Conservation (phyloP, 2,888 invertebrate genomes). For the Gryllus longicercus region DNA sequence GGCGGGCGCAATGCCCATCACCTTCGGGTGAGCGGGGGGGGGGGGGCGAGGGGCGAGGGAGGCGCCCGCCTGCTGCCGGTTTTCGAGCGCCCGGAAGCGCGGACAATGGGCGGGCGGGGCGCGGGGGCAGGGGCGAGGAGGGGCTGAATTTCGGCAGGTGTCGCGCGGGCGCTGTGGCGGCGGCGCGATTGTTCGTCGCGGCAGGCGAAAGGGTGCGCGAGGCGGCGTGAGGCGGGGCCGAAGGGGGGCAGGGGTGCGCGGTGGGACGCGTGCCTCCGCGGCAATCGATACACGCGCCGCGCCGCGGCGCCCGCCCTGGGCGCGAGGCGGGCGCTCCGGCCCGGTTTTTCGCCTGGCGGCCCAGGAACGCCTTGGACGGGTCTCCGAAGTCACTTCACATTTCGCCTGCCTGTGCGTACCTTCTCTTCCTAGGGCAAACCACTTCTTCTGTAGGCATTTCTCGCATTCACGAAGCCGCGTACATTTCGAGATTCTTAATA, state of each 20-base stretch:
- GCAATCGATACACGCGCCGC: slow-evolving; percentile 17
- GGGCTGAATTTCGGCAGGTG: background rate
- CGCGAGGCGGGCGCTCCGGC: background rate
- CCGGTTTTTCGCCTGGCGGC: background rate
- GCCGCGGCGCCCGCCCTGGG: background rate
- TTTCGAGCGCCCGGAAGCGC: slow-evolving; percentile 9
- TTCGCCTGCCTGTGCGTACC: no score
- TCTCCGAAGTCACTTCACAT: no score
- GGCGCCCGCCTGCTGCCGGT: background rate
- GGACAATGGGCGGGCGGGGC: background rate
- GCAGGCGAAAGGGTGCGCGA: background rate
- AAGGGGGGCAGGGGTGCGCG: background rate
- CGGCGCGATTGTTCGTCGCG: background rate
- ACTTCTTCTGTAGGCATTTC: no score
- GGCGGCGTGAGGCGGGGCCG: background rate
- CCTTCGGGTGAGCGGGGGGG: background rate
- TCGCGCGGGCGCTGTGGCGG: background rate
- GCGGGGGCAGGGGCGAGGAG: background rate
- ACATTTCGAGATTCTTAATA: no score
- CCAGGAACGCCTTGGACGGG: background rate
- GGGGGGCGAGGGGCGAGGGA: background rate
- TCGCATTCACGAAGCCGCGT: no score
- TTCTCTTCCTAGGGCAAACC: no score
- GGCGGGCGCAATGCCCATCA: no score
- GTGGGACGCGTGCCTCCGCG: background rate